A percentile compares a stretch with the other conserved stretches of the same genome.
These are phyloP conservation scores for Cenopis cana DNA, from an alignment of 2,888 invertebrate genomes.

Conservation along the genomic window DNA sequence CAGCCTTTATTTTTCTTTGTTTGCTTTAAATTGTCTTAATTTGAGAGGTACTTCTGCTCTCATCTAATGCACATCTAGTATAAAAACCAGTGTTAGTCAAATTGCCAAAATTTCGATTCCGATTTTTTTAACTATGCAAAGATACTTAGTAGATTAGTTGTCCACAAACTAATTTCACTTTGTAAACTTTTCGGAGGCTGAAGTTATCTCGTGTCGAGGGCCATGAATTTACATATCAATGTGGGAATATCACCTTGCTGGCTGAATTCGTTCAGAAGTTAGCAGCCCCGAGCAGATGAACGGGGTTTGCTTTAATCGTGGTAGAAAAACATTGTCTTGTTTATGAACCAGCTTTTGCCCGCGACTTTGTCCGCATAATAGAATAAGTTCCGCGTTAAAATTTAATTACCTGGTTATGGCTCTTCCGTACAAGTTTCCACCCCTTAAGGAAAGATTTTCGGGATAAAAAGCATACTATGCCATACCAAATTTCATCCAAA, in stretches of 20 bases:
- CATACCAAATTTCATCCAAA: too few species aligned
- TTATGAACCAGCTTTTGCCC: too few species aligned
- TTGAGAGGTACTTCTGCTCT: not conserved
- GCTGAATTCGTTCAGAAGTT: conserved; percentile 21
- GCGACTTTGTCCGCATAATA: too few species aligned
- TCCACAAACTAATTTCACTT: conserved; percentile 7
- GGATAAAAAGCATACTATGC: too few species aligned
- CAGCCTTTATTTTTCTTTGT: conserved; percentile 6
- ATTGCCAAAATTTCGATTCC: not conserved
- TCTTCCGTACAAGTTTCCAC: too few species aligned
- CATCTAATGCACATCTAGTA: too few species aligned
- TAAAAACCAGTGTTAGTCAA: not conserved
- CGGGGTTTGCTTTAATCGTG: not conserved
- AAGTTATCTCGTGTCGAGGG: conserved; percentile 11
- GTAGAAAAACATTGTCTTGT: not conserved
- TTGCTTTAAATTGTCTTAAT: not conserved
- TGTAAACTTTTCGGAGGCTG: not conserved
- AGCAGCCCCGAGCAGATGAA: not conserved
- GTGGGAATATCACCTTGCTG: conserved; percentile 16
- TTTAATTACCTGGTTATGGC: too few species aligned
- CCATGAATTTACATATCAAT: conserved; percentile 21
- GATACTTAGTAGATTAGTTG: not conserved
- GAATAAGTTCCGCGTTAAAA: too few species aligned
- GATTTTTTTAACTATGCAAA: not conserved
- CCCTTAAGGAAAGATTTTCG: too few species aligned